Evolutionary conservation across 2,888 invertebrate species (phyloP).

Genomic region (Platypus cylindrus): DNA sequence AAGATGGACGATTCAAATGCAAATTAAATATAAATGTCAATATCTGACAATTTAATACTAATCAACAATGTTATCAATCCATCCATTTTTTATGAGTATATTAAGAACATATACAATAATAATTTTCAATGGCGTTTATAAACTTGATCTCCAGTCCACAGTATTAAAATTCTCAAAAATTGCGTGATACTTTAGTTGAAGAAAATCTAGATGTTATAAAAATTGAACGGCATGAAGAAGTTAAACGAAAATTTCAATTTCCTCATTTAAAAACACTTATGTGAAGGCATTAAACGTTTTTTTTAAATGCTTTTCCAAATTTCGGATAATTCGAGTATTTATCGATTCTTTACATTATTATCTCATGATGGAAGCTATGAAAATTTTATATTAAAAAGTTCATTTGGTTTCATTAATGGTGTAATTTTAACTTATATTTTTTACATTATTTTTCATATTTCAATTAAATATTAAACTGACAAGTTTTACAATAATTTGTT

Average conservation of each 20-base stretch:
- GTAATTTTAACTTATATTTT: constrained; percentile 51
- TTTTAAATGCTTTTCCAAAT: constrained; percentile 26
- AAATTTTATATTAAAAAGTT: constrained; percentile 50
- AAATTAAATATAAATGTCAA: no score
- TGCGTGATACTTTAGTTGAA: constrained; percentile 38
- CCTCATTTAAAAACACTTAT: constrained; percentile 35
- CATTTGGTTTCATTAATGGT: constrained; percentile 53
- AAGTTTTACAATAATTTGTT: constrained; percentile 48
- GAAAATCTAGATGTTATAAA: constrained; percentile 46
- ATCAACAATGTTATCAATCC: no score
- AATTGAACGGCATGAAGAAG: constrained; percentile 33
- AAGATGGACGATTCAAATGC: no score
- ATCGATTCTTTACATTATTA: constrained; percentile 33
- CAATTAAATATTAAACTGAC: constrained; percentile 49
- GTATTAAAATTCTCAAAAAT: constrained; percentile 39
- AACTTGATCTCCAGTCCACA: constrained; percentile 44
- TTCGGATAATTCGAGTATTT: constrained; percentile 26
- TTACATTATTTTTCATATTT: constrained; percentile 53
- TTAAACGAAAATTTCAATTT: constrained; percentile 34
- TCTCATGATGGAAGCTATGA: constrained; percentile 42
- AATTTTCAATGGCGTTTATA: constrained; percentile 48
- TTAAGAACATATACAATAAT: no score
- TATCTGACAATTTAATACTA: no score
- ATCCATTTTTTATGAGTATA: no score
- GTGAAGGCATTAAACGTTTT: constrained; percentile 33